Evolutionary conservation across 35 echinoderm and acorn worm species (phyloP).

Genomic region (Apostichopus parvimensis): DNA sequence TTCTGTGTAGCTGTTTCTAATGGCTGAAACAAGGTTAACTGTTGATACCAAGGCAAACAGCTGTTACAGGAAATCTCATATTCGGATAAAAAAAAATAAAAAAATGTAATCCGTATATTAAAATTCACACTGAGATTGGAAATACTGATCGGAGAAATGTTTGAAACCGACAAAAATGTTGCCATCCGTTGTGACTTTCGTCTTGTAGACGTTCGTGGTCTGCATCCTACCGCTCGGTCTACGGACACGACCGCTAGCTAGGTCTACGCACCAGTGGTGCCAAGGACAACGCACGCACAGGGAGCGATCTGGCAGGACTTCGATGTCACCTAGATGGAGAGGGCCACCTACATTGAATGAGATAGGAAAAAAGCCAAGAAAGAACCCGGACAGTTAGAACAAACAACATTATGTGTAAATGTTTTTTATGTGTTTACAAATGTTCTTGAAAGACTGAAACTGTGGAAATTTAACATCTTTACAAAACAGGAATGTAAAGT

Average conservation of each 20-base stretch:
- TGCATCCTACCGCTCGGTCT: constrained; percentile 37
- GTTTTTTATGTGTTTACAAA: too few relatives aligned
- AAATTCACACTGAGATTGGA: constrained; percentile 1
- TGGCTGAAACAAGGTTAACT: too few relatives aligned
- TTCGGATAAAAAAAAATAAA: too few relatives aligned
- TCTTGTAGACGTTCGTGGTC: constrained; percentile 58
- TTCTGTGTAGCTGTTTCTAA: too few relatives aligned
- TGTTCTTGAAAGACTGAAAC: too few relatives aligned
- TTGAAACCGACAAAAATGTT: constrained; percentile 71
- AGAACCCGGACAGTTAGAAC: too few relatives aligned
- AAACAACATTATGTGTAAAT: too few relatives aligned
- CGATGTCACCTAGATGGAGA: constrained; percentile 90
- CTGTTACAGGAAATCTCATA: too few relatives aligned
- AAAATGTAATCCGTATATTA: background rate
- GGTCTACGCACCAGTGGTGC: constrained; percentile 86
- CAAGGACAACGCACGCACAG: constrained; percentile 85
- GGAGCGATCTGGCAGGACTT: constrained; percentile 77
- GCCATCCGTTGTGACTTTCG: constrained; percentile 64
- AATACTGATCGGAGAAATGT: constrained; percentile 32
- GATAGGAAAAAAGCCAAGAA: background rate
- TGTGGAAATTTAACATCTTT: too few relatives aligned
- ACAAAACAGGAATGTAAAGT: too few relatives aligned
- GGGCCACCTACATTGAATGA: constrained; percentile 69
- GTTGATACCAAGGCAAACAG: too few relatives aligned
- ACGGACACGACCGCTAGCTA: constrained; percentile 63